phyloP scores from a whole-genome alignment of 2,888 invertebrate species.

The Noctua janthe region DNA sequence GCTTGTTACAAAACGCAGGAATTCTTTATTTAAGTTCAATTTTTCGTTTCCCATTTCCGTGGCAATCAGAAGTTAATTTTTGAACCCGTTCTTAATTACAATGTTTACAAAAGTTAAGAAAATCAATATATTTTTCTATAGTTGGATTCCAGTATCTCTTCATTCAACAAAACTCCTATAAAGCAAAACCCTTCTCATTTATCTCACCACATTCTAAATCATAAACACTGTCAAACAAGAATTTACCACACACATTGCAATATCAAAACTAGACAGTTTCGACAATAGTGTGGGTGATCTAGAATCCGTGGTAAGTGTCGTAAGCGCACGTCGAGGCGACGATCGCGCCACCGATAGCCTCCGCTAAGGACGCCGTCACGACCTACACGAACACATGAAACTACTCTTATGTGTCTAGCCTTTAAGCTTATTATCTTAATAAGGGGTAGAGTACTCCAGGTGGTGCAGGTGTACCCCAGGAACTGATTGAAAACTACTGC shows the following conservation, averaged over 20 bases:
- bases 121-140: neutral
- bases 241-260: constrained; percentile 51
- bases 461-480: neutral
- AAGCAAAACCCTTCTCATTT: neutral
- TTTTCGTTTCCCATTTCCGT: neutral
- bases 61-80: neutral
- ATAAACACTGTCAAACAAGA: neutral
- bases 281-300: constrained; percentile 62
- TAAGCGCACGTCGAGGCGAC: constrained; percentile 59
- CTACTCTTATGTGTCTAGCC: constrained; percentile 24
- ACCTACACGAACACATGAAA: constrained; percentile 63
- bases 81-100: no score
- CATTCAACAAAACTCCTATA: neutral
- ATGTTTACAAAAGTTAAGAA: neutral
- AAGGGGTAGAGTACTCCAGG: neutral
- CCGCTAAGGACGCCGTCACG: constrained; percentile 69
- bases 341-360: constrained; percentile 70
- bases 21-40: neutral
- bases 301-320: constrained; percentile 64
- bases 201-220: constrained; percentile 6
- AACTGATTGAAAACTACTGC: neutral
- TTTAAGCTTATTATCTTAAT: constrained; percentile 40
- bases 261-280: constrained; percentile 54
- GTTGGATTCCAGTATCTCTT: neutral
- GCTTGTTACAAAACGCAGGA: neutral